Evolutionary conservation across 2,888 invertebrate species (phyloP), one percentile per base, ranked within the genome.

Genomic region (Cepaea hortensis): DNA sequence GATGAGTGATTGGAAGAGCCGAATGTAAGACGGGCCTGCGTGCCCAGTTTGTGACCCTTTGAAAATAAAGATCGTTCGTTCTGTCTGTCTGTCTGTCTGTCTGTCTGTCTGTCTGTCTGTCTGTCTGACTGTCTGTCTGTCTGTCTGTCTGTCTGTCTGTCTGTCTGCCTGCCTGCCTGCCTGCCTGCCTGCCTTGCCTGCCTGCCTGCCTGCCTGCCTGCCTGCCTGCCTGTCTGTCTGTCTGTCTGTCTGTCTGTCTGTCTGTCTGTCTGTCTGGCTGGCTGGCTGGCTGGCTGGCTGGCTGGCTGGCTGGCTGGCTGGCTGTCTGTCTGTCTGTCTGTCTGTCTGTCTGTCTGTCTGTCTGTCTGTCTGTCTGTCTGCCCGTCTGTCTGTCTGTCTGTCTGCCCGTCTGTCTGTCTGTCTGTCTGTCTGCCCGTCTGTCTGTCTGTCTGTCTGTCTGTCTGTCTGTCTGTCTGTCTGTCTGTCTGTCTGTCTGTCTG

Each of bases 191-290:
- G 13, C n/a, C 68, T 15, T n/a, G n/a, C 3, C n/a, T 55, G 55
- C n/a, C 68, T 68, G 13, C n/a, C 68, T 68, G n/a, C n/a, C 15
- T 68, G 13, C 3, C 5, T 68, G 13, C 13, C 68, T 68, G n/a
- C n/a, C 68, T 68, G n/a, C n/a, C 68, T 68, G 13, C 13, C 5
- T 68, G n/a, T 68, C 7, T 15, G 3, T 68, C 5, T 68, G 13
- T 15, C 68, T 9, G n/a, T 68, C 5, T 68, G 3, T 68, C 68
- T 68, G n/a, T 68, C 7, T 68, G n/a, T 68, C 68, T 9, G n/a
- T 15, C 68, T 68, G n/a, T 68, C 68, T 68, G n/a, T 68, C 68
- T 68, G n/a, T 68, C n/a, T n/a, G n/a, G n/a, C n/a, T n/a, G n/a
- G n/a, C n/a, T n/a, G n/a, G n/a, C n/a, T n/a, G n/a, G n/a, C n/a